Percentiles rank a stretch among this genome's conserved stretches.
These are phyloP conservation scores for Tetheella fluctuosa DNA, from an alignment of 2,888 invertebrate genomes.

Conservation along the genomic window DNA sequence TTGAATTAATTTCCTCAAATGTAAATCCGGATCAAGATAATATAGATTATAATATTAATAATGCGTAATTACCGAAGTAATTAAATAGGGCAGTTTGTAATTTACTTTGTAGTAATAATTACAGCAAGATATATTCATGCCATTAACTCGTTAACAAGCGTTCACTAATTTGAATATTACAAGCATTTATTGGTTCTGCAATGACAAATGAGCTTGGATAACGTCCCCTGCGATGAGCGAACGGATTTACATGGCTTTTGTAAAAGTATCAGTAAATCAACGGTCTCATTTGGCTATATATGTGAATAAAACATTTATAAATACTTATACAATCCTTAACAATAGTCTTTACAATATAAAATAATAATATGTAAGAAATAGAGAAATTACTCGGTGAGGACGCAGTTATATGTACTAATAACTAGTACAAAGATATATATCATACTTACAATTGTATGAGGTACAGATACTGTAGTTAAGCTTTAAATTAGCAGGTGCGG, in stretches of 20 bases:
- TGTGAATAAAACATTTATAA: background rate
- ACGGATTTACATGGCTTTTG: slow-evolving; percentile 5
- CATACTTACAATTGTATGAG: too few species aligned
- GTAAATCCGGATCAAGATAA: background rate
- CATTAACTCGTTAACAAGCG: slow-evolving; percentile 12
- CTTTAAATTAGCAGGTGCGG: background rate
- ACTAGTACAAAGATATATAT: background rate
- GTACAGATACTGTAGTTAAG: background rate
- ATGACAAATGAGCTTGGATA: slow-evolving; percentile 11
- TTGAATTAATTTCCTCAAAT: background rate
- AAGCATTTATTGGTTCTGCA: slow-evolving; percentile 11
- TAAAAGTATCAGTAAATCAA: slow-evolving; percentile 11
- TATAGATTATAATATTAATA: background rate
- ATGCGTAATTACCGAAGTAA: background rate
- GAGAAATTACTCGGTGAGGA: too few species aligned
- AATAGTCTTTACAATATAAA: too few species aligned
- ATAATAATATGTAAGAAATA: too few species aligned
- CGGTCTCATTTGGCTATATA: background rate
- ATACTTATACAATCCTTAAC: too few species aligned
- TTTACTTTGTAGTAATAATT: background rate
- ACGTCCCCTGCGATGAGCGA: slow-evolving; percentile 10
- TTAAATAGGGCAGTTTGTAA: background rate
- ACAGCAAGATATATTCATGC: slow-evolving; percentile 4
- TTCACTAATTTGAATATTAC: slow-evolving; percentile 12
- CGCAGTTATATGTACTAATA: too few species aligned